phyloP scores from a whole-genome alignment of 1,140 invertebrate species.

The Panagrolaimus sp. region DNA sequence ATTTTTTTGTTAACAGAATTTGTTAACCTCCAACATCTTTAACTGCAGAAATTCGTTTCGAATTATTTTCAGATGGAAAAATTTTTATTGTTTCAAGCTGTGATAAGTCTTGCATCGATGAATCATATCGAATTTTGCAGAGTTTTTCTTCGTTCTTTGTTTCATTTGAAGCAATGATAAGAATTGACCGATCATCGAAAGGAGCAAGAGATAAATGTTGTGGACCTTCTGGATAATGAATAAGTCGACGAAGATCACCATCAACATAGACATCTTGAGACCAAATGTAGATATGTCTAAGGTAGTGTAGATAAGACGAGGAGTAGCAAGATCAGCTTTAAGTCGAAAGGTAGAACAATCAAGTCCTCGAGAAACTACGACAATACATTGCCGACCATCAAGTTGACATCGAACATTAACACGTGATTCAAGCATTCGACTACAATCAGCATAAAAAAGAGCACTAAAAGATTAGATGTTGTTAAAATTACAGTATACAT shows the following conservation, averaged over 20 bases:
- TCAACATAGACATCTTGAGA: slow-evolving; percentile 22
- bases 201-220: slow-evolving; percentile 13
- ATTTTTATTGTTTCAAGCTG: no score
- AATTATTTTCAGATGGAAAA: no score
- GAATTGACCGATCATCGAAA: slow-evolving; percentile 1
- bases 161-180: slow-evolving; percentile 11
- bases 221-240: neutral
- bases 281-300: slow-evolving; percentile 20
- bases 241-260: slow-evolving; percentile 13
- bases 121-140: slow-evolving; percentile 1
- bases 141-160: neutral
- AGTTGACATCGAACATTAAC: slow-evolving; percentile 20
- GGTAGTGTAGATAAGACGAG: slow-evolving; percentile 21
- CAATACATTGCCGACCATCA: slow-evolving; percentile 21
- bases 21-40: no score
- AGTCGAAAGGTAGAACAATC: slow-evolving; percentile 12
- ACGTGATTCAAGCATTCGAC: slow-evolving; percentile 17
- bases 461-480: no score
- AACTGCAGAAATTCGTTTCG: no score
- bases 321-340: slow-evolving; percentile 19
- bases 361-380: slow-evolving; percentile 11
- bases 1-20: no score
- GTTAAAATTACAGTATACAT: neutral
- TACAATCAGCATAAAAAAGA: slow-evolving; percentile 25
- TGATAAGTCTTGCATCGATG: neutral